Conservation (phyloP, 2,888 invertebrate species). For the Matsumyia berberina region DNA sequence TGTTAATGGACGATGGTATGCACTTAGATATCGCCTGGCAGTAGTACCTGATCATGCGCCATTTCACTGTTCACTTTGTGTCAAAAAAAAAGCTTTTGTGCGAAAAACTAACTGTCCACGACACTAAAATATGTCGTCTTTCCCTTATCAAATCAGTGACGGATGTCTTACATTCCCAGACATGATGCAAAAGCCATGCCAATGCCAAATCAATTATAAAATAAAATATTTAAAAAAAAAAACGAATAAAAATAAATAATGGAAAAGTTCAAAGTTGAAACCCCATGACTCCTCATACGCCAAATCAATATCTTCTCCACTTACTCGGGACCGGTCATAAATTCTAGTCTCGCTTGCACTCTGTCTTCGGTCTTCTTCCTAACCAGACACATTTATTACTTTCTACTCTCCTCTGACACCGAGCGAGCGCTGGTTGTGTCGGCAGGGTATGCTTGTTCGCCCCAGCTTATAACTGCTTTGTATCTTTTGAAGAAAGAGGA, state of each 20-base stretch:
- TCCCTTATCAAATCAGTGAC: neutral
- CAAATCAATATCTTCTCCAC: constrained; percentile 58
- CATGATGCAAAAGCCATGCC: constrained; percentile 27
- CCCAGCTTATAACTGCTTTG: constrained; percentile 62
- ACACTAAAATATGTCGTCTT: no score
- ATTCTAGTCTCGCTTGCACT: constrained; percentile 46
- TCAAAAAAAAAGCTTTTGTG: no score
- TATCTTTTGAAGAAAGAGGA: constrained; percentile 44
- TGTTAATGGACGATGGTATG: no score
- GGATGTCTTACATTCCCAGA: constrained; percentile 30
- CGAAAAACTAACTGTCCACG: no score
- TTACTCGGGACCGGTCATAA: constrained; percentile 52
- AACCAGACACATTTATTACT: constrained; percentile 67
- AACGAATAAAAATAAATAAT: constrained; percentile 9
- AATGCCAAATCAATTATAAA: constrained; percentile 68
- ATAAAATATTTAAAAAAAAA: constrained; percentile 9
- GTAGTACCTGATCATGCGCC: no score
- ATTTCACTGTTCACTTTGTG: no score
- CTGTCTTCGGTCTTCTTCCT: constrained; percentile 3
- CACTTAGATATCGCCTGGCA: no score
- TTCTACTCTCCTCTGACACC: constrained; percentile 39
- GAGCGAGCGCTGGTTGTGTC: constrained; percentile 2
- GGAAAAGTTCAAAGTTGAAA: constrained; percentile 62
- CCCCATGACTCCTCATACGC: constrained; percentile 51
- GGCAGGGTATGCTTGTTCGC: constrained; percentile 45